Conservation (phyloP, 2,888 invertebrate genomes). For the Tubiluchus corallicola region DNA sequence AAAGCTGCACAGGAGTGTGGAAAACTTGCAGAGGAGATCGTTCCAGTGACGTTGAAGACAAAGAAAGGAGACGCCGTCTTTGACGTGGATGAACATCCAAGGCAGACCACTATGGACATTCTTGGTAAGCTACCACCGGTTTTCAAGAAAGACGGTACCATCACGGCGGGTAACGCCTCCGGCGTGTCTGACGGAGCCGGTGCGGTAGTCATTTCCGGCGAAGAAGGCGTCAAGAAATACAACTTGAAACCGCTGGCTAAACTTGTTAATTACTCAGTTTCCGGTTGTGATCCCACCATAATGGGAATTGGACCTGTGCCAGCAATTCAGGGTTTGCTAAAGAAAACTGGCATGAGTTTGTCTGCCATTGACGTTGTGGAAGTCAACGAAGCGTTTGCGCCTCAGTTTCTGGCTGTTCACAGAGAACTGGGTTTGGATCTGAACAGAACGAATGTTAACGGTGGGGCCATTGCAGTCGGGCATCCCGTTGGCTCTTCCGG, state of each 20-base stretch:
- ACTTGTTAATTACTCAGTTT: slow-evolving; percentile 71
- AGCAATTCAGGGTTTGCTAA: slow-evolving; percentile 68
- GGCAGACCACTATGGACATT: slow-evolving; percentile 53
- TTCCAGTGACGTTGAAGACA: slow-evolving; percentile 59
- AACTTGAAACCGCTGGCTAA: slow-evolving; percentile 74
- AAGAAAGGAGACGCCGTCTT: slow-evolving; percentile 51
- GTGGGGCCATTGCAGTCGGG: slow-evolving; percentile 87
- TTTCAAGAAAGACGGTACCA: slow-evolving; percentile 82
- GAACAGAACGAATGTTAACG: slow-evolving; percentile 75
- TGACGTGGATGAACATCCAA: slow-evolving; percentile 78
- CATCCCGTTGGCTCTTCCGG: slow-evolving; percentile 93
- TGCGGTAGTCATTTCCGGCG: slow-evolving; percentile 71
- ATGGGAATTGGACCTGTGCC: slow-evolving; percentile 93
- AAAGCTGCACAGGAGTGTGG: slow-evolving; percentile 71
- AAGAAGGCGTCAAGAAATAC: slow-evolving; percentile 60
- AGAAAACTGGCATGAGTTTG: slow-evolving; percentile 52
- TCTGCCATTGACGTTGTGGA: slow-evolving; percentile 81
- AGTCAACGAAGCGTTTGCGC: slow-evolving; percentile 95
- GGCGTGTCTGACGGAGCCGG: slow-evolving; percentile 96
- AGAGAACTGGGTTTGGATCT: slow-evolving; percentile 69
- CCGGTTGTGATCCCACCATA: slow-evolving; percentile 78
- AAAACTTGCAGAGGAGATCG: slow-evolving; percentile 70
- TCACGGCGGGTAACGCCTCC: slow-evolving; percentile 84
- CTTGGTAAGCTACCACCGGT: slow-evolving; percentile 67
- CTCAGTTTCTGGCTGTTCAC: slow-evolving; percentile 78